Evolutionary conservation across 37 sponge, comb jelly and placozoan genomes (phyloP).

Genomic region (Lycopodina hypogea): DNA sequence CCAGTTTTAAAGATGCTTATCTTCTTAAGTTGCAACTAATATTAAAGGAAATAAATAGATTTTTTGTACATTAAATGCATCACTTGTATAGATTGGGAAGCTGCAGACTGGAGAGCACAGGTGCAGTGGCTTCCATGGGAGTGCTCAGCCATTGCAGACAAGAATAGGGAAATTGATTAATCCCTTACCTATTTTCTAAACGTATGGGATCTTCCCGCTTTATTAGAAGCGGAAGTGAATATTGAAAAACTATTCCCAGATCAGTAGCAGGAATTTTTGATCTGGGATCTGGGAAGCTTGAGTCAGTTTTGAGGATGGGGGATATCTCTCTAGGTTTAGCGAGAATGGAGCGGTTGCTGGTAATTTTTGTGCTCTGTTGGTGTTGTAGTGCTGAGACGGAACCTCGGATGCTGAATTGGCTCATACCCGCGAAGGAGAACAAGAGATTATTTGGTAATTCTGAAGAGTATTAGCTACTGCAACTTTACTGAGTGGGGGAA

Average conservation of each 20-base stretch:
- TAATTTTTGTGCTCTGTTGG: neutral
- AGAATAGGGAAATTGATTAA: no score
- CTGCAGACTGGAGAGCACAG: conserved; percentile 31
- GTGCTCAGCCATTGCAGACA: conserved; percentile 12
- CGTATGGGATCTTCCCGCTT: neutral
- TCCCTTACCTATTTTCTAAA: no score
- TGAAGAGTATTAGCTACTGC: no score
- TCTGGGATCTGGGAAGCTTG: no score
- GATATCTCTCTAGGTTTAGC: no score
- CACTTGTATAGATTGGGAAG: conserved; percentile 54
- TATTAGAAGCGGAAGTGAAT: neutral
- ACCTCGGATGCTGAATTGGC: neutral
- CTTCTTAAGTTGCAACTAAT: neutral
- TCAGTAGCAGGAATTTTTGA: no score
- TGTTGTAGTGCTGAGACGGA: neutral
- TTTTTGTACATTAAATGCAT: neutral
- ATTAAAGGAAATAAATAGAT: neutral
- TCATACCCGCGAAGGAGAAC: conserved; percentile 5
- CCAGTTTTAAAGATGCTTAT: neutral
- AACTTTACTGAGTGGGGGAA: no score
- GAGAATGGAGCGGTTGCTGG: neutral
- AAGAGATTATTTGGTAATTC: conserved; percentile 24
- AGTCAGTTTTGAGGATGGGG: no score
- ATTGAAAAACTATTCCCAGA: no score
- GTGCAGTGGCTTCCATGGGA: conserved; percentile 8